Percentiles rank a stretch among this genome's conserved stretches.
Conservation (phyloP, 2,113 vertebrate genomes). For the Mormoops blainvillei region DNA sequence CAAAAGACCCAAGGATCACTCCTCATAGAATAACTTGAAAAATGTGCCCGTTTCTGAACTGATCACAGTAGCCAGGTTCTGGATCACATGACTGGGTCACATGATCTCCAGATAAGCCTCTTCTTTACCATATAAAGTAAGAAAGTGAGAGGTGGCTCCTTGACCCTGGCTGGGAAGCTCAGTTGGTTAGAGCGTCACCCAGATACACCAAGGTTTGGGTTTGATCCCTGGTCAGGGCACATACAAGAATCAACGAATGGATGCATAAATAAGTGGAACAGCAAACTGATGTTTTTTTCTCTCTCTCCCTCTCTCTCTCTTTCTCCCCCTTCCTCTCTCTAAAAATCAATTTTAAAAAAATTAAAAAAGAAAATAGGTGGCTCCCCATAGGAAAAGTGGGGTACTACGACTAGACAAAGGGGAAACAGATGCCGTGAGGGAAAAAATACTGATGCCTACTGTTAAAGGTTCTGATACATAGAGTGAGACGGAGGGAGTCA, state of each 20-base stretch:
- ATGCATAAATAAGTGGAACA: no score
- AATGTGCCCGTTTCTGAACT: background rate
- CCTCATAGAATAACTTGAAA: background rate
- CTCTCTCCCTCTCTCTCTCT: no score
- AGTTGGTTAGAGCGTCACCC: no score
- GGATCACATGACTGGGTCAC: background rate
- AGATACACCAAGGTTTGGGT: no score
- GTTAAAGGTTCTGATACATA: background rate
- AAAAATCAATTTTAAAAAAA: no score
- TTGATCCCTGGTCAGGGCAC: no score
- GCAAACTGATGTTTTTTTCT: no score
- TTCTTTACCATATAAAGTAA: background rate
- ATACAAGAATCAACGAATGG: no score
- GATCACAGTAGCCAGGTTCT: background rate
- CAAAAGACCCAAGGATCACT: background rate
- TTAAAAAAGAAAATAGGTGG: no score
- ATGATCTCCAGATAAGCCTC: background rate
- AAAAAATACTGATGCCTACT: background rate
- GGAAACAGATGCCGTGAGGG: background rate
- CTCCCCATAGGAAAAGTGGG: background rate
- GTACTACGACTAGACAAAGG: background rate
- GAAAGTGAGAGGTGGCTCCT: background rate
- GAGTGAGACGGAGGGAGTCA: background rate
- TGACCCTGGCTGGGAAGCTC: no score
- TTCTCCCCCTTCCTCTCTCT: no score